Evolutionary conservation across 2,888 invertebrate genomes (phyloP), one percentile per base, ranked within the genome.

Genomic region (Cremastinae sp.): DNA sequence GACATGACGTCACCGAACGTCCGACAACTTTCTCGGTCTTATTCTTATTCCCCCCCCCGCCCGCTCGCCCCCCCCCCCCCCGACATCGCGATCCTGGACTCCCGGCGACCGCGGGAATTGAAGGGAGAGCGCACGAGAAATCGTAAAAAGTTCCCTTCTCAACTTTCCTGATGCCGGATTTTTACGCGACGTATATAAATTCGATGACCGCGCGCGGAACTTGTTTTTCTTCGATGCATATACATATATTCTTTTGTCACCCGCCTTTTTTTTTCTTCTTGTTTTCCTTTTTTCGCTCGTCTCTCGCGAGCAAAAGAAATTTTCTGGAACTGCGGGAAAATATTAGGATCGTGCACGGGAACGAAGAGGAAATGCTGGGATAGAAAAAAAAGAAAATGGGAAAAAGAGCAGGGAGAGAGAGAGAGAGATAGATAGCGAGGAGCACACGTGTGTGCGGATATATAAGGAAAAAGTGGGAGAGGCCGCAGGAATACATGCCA

Each of bases 1-100:
- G 80, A 72, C 79, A 79, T 87, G 86, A 87, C 86, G 87, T 88
- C 88, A 85, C 75, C 28, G 18, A 28, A 43, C 66, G 56, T 56
- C 58, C 51, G 53, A 18, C 34, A 53, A 36, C 68, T 69, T 73
- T 43, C 10, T 41, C 14, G n/a, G 49, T 49, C 53, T 66, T 51
- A 47, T 43, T 65, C 66, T 49, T 49, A 56, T 56, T 18, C 41
- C 61, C 49, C 49, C 28, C 5, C 28, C 28, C 49, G 2, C 5
- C 28, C 28, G 2, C 28, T 28, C 28, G 5, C 28, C 28, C 28
- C 28, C 28, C 5, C 28, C 5, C 28, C 5, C n/a, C n/a, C n/a
- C n/a, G n/a, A n/a, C n/a, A n/a, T n/a, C n/a, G n/a, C n/a, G 5
- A 28, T 28, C 28, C 28, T 28, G 28, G 28, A 14, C 20, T 18